Percentiles rank a stretch among this genome's conserved stretches.
These are phyloP conservation scores for Eilema caniola DNA, from an alignment of 2,888 invertebrate species.

Conservation along the genomic window DNA sequence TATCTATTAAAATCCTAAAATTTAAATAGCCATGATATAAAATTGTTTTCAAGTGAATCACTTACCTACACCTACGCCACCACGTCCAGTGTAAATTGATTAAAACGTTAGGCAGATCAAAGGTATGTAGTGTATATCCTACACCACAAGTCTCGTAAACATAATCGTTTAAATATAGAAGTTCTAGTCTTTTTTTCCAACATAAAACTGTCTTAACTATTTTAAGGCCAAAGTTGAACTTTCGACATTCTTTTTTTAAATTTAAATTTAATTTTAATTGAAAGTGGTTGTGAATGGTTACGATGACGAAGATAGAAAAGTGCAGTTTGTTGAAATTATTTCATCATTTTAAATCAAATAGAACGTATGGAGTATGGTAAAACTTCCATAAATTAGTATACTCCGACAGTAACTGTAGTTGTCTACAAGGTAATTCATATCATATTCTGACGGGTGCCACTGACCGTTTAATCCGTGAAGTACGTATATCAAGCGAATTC, in stretches of 20 bases:
- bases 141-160: neutral
- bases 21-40: neutral
- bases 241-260: too few relatives aligned
- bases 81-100: neutral
- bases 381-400: conserved; percentile 34
- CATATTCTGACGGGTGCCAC: conserved; percentile 16
- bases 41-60: neutral
- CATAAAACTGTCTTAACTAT: neutral
- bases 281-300: too few relatives aligned
- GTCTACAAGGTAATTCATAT: conserved; percentile 30
- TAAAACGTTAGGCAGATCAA: neutral
- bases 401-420: conserved; percentile 29
- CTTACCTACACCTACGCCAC: neutral
- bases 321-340: neutral
- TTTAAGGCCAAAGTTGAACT: neutral
- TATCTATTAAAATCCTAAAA: too few relatives aligned
- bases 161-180: neutral
- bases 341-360: neutral
- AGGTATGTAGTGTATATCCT: neutral
- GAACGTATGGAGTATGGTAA: conserved; percentile 32
- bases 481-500: conserved; percentile 21
- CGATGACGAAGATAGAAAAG: too few relatives aligned
- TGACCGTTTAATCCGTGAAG: conserved; percentile 14
- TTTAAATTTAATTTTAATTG: too few relatives aligned
- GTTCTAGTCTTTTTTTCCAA: neutral